Conservation (phyloP, 2,113 vertebrate species). For the Brachypodius melanocephalos region DNA sequence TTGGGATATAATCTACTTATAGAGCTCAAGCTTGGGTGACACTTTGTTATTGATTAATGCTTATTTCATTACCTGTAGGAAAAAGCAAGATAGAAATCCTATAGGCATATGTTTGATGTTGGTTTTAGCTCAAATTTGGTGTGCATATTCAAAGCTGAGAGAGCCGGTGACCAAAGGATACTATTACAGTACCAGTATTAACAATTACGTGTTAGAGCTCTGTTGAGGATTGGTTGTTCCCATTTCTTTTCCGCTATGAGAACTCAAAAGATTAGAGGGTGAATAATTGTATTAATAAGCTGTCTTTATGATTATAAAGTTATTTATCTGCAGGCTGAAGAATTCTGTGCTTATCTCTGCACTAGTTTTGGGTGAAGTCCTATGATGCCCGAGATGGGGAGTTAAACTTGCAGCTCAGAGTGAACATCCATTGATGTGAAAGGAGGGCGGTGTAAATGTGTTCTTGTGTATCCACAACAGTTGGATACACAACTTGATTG, state of each 20-base stretch:
- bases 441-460: not conserved
- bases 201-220: not conserved
- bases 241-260: not conserved
- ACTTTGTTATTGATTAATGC: not conserved
- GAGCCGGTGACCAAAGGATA: not conserved
- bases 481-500: too few species aligned
- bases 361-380: not conserved
- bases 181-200: not conserved
- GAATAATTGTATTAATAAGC: not conserved
- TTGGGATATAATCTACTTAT: not conserved
- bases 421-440: fast-evolving
- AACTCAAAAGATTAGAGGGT: not conserved
- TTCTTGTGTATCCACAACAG: not conserved
- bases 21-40: not conserved
- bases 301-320: not conserved
- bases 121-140: not conserved
- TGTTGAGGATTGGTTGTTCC: not conserved
- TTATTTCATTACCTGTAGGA: not conserved
- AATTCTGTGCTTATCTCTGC: not conserved
- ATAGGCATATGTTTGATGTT: not conserved
- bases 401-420: not conserved
- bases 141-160: not conserved
- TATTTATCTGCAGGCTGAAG: not conserved
- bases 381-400: not conserved
- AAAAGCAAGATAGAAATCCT: not conserved